Percentiles rank a stretch among this genome's conserved stretches.
Evolutionary conservation across 2,797 vertebrate species (phyloP).

Genomic region (Poecilia picta): DNA sequence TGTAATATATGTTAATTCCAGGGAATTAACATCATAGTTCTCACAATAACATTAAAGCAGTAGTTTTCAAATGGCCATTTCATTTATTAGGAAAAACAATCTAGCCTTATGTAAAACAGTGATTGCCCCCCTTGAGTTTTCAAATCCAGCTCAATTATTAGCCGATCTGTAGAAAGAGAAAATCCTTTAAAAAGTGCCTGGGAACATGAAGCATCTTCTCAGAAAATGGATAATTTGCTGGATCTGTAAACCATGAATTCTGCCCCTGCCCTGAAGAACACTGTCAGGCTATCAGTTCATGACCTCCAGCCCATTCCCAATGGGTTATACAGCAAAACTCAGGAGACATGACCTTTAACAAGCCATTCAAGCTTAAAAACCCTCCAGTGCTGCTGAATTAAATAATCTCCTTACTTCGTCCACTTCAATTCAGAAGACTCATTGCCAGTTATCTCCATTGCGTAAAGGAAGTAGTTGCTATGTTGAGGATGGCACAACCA

Average conservation of each 20-base stretch:
- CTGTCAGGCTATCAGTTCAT: not conserved
- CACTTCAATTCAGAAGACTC: not conserved
- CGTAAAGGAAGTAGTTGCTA: not conserved
- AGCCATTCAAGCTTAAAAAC: not conserved
- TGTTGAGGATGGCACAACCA: not conserved
- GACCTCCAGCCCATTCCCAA: not conserved
- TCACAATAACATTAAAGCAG: not conserved
- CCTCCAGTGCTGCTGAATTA: not conserved
- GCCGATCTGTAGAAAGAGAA: not conserved
- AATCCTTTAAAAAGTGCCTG: not conserved
- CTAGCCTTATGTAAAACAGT: not conserved
- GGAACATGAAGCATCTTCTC: not conserved
- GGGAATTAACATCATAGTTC: too few relatives aligned
- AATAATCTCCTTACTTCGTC: not conserved
- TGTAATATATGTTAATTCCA: too few relatives aligned
- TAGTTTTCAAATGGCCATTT: not conserved
- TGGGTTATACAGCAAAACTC: not conserved
- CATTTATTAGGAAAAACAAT: not conserved
- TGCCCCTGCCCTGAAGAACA: not conserved
- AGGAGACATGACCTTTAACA: not conserved
- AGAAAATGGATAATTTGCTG: not conserved
- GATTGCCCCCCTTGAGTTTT: not conserved
- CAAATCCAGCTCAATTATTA: not conserved
- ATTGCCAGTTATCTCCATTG: not conserved
- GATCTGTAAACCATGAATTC: not conserved